Conservation (phyloP, 2,797 vertebrate genomes). For the Capromys pilorides region DNA sequence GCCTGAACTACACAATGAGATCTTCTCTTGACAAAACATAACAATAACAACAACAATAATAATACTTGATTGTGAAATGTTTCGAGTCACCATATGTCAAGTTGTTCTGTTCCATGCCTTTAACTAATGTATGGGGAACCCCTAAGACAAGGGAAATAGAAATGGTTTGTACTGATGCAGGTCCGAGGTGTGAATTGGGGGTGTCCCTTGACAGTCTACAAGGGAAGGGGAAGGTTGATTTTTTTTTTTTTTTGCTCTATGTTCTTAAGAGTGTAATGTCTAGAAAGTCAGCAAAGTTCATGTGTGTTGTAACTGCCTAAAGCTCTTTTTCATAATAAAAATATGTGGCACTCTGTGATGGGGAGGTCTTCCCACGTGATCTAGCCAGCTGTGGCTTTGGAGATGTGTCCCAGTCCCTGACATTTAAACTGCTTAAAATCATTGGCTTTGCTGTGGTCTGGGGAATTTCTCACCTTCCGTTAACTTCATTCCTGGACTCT, state of each 20-base stretch:
- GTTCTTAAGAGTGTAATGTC: not conserved
- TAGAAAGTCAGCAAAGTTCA: not conserved
- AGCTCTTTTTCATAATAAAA: constrained; percentile 28
- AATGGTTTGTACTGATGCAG: not conserved
- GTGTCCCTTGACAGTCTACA: not conserved
- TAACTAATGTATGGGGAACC: not conserved
- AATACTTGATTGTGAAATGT: not conserved
- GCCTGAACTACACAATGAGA: not conserved
- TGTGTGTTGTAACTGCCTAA: not conserved
- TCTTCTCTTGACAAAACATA: too few species aligned
- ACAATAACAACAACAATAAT: too few species aligned
- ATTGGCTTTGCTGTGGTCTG: not conserved
- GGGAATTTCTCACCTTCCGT: not conserved
- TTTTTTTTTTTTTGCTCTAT: not conserved
- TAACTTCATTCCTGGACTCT: not conserved
- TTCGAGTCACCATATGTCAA: not conserved
- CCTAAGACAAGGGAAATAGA: not conserved
- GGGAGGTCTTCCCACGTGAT: not conserved
- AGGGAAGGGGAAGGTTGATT: not conserved
- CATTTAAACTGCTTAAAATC: not conserved
- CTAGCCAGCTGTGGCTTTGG: not conserved
- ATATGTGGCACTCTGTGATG: not conserved
- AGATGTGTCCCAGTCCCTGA: not conserved
- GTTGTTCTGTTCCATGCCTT: not conserved
- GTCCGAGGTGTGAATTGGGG: not conserved